Base-by-base conservation (phyloP, 2,113 vertebrate genomes). In the Pao palembangensis region DNA sequence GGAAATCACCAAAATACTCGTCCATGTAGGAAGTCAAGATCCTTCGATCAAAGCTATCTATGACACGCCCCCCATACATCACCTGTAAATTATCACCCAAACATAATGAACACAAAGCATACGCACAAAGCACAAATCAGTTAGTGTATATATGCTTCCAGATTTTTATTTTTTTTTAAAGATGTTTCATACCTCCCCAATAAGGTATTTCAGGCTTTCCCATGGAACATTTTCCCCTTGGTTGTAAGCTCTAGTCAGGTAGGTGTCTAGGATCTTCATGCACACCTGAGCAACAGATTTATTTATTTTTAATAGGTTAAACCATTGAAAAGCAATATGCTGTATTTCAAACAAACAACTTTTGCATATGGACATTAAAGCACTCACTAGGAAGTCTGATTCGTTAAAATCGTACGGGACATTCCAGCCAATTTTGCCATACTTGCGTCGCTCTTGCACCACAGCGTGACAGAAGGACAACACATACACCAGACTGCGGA, bases 351-450 rank as follows among this genome's bases (percentile, higher is more conserved):
- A 2, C 25, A 16, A n/a, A 16, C 15, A 5, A 16, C 13, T 17
- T 47, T n/a, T 41, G 44, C 48, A 47, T 11, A 55, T n/a, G 17
- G 2, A 8, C 5, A 41, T 3, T 44, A 25, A 48, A 78, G 16
- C 20, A 61, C 58, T 67, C 80, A 97, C 96, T 87, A 93, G 92
- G 85, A 99, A 99, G 88, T 99, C 96, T 0, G 95, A 98, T 77
- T 98, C 94, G 5, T 94, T 99, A 88, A 98, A 99, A 85, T 98
- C 95, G 0, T 96, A 99, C 0, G 88, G 81, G 8, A 99, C 90
- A 0, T 98, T 99, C 96, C 97, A 99, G 43, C 96, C 97, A 0
- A 94, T 93, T 83, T 99, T 99, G 61, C 96, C 97, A 5, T 99
- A 99, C 79, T 98, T 98, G 64, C 96, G 90, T 11, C 96, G 87